Base-by-base conservation (phyloP, 2,797 vertebrate species). In the Catostomus latipinnis region DNA sequence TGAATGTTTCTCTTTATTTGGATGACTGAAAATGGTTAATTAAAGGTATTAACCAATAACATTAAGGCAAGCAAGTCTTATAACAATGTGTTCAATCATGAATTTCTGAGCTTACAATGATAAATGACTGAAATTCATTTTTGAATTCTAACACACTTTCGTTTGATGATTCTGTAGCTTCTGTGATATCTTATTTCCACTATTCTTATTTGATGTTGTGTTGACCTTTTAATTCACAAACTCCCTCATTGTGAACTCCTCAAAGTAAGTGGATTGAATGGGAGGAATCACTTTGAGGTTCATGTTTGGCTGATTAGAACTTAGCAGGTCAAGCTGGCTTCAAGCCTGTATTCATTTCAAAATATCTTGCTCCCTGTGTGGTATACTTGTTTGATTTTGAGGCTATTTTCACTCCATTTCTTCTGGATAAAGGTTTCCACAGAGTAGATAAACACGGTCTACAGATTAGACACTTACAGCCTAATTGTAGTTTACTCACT, bases 401-500 rank as follows among this genome's bases (percentile, higher is more conserved):
- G 66, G 43, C 52, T 63, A 14, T 71, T 1, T 54, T 48, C 45
- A 34, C 18, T 53, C 57, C 2, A 60, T 80, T 60, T 50, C 10
- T 8, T 4, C 4, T 50, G 18, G 2, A 13, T 49, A 46, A 12
- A 9, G 6, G 45, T 18, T 12, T 49, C 11, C 0, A 14, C 54
- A 13, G 7, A 4, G 63, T 57, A 10, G 16, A 74, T n/a, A n/a
- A 71, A 75, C 52, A 16, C 69, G n/a, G 16, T 68, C 65, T 18
- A 43, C 57, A 48, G 72, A 81, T 76, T 50, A 76, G 53, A 63
- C 66, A 49, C 57, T 66, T 81, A 45, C 46, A 22, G 4, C 4
- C 50, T 56, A 56, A 66, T 7, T 76, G 61, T 54, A 65, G 50
- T 56, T 66, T 66, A n/a, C 1, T 2, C 13, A 14, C 18, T 34